Evolutionary conservation across 2,113 vertebrate genomes (phyloP).

Genomic region (Thryonomys swinderianus): DNA sequence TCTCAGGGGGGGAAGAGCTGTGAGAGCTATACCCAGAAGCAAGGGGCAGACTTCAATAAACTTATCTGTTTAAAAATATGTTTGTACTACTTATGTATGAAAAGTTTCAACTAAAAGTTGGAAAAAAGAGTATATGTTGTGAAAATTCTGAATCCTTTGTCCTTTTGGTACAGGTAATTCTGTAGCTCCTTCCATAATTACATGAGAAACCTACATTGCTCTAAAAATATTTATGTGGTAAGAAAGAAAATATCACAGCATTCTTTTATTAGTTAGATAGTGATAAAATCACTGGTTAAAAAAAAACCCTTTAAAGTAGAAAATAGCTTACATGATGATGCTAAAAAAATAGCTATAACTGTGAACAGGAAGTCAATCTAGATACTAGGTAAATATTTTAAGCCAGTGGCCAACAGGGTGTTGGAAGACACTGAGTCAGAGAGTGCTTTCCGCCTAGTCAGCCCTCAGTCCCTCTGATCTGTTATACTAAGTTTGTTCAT

Average conservation of each 20-base stretch:
- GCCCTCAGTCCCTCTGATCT: background rate
- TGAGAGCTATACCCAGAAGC: no score
- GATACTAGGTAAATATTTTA: no score
- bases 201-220: background rate
- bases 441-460: background rate
- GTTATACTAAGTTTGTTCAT: background rate
- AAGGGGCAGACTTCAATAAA: no score
- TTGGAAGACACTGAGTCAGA: background rate
- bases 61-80: no score
- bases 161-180: background rate
- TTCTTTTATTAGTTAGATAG: background rate
- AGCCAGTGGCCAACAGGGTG: background rate
- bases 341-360: background rate
- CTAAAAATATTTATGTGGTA: constrained; percentile 16
- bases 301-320: background rate
- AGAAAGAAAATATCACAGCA: background rate
- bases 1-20: no score
- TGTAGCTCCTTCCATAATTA: constrained; percentile 31
- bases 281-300: background rate
- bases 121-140: no score
- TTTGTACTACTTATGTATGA: no score
- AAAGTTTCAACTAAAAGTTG: no score
- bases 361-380: background rate
- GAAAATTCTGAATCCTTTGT: background rate
- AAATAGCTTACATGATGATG: background rate